Percentiles rank a stretch among this genome's conserved stretches.
phyloP scores from a whole-genome alignment of 2,797 vertebrate genomes.

The Dryobates pubescens region DNA sequence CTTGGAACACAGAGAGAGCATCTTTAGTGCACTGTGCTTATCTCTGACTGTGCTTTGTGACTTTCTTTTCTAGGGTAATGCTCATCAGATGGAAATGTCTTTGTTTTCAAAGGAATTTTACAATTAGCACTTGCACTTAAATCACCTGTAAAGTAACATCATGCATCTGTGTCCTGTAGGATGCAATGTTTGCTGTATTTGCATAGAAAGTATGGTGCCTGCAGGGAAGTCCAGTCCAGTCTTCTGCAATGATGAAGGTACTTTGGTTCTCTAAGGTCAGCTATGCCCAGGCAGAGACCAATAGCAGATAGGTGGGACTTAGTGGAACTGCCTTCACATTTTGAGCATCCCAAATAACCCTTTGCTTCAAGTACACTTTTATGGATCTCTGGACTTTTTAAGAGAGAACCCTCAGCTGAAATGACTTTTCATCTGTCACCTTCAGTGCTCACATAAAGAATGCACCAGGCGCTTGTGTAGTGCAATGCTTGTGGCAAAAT shows the following conservation, averaged over 20 bases:
- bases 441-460: neutral
- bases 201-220: neutral
- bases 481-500: neutral
- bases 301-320: neutral
- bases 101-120: neutral
- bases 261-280: neutral
- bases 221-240: neutral
- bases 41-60: neutral
- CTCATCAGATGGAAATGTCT: neutral
- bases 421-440: neutral
- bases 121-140: neutral
- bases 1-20: neutral
- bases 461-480: neutral
- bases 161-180: neutral
- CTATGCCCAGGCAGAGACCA: neutral
- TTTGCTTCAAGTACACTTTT: neutral
- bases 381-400: neutral
- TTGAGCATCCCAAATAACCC: neutral
- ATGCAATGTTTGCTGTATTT: neutral
- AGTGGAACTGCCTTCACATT: accelerated
- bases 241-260: neutral
- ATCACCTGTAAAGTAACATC: neutral
- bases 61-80: neutral
- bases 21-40: neutral
- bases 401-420: neutral